Percentiles rank a stretch among this genome's conserved stretches.
Evolutionary conservation across 2,113 vertebrate species (phyloP).

Genomic region (Crotalus helleri): DNA sequence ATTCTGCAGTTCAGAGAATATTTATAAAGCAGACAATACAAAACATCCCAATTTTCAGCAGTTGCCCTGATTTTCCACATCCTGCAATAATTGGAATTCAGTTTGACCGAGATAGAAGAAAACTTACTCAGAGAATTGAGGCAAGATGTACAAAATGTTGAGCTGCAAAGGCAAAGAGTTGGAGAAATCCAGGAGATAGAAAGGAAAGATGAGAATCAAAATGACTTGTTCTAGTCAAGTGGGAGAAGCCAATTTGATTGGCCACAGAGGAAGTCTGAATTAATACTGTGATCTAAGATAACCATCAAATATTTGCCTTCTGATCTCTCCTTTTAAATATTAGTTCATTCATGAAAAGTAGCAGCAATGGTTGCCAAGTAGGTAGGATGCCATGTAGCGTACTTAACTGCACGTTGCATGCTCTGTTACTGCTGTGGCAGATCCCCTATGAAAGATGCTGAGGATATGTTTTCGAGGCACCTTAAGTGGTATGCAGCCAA

Average conservation of each 20-base stretch:
- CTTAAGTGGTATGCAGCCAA: slow-evolving; percentile 10
- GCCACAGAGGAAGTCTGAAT: background rate
- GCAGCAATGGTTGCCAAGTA: slow-evolving; percentile 3
- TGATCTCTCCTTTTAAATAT: background rate
- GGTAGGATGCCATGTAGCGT: background rate
- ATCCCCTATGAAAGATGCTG: background rate
- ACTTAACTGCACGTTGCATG: slow-evolving; percentile 22
- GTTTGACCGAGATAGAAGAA: background rate
- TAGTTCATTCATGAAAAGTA: background rate
- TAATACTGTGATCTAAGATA: background rate
- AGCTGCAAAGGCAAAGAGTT: background rate
- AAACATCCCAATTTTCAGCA: background rate
- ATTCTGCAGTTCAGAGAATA: background rate
- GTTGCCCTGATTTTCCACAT: background rate
- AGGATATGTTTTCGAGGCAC: background rate
- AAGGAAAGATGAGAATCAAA: background rate
- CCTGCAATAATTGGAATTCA: background rate
- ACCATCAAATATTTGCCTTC: background rate
- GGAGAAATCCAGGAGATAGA: background rate
- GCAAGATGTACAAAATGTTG: background rate
- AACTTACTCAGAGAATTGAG: background rate
- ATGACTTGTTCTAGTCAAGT: background rate
- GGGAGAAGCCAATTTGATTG: background rate
- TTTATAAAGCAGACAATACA: background rate
- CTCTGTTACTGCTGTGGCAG: background rate